Evolutionary conservation across 2,113 vertebrate species (phyloP).

Genomic region (Empidonax traillii): DNA sequence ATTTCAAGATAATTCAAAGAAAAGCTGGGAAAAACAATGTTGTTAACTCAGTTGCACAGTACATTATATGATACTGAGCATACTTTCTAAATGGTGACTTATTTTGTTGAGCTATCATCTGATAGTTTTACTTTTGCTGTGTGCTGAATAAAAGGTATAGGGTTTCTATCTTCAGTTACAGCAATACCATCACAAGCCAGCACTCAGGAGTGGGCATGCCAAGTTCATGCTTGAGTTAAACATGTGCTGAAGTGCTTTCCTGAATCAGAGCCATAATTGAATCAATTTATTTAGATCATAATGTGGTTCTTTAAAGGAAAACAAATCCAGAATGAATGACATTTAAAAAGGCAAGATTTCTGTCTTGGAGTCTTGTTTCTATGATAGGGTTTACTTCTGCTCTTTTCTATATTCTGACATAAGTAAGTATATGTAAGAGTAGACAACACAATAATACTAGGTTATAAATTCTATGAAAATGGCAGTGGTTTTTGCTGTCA

Average conservation of each 20-base stretch:
- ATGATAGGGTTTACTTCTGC: not conserved
- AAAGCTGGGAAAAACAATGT: not conserved
- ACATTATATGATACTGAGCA: not conserved
- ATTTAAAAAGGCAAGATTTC: not conserved
- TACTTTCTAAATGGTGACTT: not conserved
- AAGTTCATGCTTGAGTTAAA: slow-evolving; percentile 6
- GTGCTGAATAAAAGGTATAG: not conserved
- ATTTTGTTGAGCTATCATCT: not conserved
- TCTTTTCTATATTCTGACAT: not conserved
- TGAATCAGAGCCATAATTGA: slow-evolving; percentile 20
- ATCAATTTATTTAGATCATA: slow-evolving; percentile 1
- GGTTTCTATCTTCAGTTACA: not conserved
- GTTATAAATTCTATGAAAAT: not conserved
- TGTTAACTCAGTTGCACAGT: not conserved
- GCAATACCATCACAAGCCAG: not conserved
- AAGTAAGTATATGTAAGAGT: not conserved
- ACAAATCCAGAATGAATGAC: not conserved
- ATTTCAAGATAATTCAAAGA: not conserved
- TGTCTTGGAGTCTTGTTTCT: not conserved
- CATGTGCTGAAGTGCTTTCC: slow-evolving; percentile 22
- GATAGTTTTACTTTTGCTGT: not conserved
- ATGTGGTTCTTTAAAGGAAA: not conserved
- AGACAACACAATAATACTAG: not conserved
- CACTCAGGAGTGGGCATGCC: not conserved
- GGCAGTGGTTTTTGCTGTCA: not conserved